phyloP scores from a whole-genome alignment of 2,888 invertebrate genomes.

The Steinernema carpocapsae region DNA sequence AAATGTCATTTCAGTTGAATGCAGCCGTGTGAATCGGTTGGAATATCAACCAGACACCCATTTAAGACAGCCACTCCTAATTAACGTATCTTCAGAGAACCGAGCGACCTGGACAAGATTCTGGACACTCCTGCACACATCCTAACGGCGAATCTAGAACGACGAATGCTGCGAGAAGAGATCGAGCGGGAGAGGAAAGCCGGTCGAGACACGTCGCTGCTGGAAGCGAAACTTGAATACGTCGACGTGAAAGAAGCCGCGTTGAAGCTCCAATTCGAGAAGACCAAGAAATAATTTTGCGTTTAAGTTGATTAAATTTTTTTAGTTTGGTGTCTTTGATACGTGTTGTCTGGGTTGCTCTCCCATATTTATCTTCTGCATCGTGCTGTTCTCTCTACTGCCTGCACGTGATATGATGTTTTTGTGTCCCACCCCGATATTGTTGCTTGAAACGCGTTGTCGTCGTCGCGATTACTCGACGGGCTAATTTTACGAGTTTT shows the following conservation, averaged over 20 bases:
- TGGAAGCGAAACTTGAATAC: slow-evolving; percentile 61
- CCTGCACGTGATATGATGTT: slow-evolving; percentile 5
- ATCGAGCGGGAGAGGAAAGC: slow-evolving; percentile 51
- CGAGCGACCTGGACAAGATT: slow-evolving; percentile 61
- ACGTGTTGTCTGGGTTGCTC: too few species aligned
- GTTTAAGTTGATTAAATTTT: slow-evolving; percentile 1
- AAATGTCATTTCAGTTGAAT: too few species aligned
- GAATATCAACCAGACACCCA: too few species aligned
- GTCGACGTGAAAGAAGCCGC: slow-evolving; percentile 66
- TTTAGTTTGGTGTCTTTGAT: not conserved
- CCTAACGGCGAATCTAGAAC: slow-evolving; percentile 58
- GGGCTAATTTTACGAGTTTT: not conserved
- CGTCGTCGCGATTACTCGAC: not conserved
- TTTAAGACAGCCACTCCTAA: too few species aligned
- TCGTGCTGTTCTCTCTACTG: too few species aligned
- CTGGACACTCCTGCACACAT: slow-evolving; percentile 59
- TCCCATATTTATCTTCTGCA: too few species aligned
- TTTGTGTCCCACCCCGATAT: slow-evolving; percentile 17
- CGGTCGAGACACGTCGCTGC: slow-evolving; percentile 56
- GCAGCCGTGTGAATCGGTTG: too few species aligned
- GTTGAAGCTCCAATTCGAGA: slow-evolving; percentile 56
- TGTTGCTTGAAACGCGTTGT: not conserved
- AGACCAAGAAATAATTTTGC: slow-evolving; percentile 31
- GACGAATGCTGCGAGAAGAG: slow-evolving; percentile 59
- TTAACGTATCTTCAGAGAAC: slow-evolving; percentile 48